Conservation (phyloP, 2,113 vertebrate genomes). For the Corythaixoides concolor region DNA sequence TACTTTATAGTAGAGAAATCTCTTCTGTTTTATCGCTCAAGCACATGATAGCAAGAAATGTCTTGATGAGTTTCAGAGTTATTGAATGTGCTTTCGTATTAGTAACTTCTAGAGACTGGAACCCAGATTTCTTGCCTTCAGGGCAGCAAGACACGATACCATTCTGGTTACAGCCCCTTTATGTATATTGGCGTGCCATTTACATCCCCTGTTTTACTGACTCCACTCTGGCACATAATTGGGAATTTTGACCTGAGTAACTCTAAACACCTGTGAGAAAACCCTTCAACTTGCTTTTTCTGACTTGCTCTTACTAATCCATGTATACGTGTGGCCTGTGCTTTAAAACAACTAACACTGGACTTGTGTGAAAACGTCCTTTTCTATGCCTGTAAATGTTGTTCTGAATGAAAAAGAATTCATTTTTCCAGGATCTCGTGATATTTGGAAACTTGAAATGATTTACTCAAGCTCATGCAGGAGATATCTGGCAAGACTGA, state of each 20-base stretch:
- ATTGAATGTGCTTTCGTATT: neutral
- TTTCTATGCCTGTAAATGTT: neutral
- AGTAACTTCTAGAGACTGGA: neutral
- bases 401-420: neutral
- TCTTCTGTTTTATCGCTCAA: neutral
- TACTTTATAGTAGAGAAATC: neutral
- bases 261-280: neutral
- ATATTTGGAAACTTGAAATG: neutral
- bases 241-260: neutral
- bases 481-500: neutral
- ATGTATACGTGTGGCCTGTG: neutral
- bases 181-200: neutral
- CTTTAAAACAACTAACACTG: neutral
- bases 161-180: neutral
- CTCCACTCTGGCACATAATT: neutral
- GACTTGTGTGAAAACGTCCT: neutral
- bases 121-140: neutral
- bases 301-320: neutral
- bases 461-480: neutral
- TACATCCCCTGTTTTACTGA: neutral
- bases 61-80: neutral
- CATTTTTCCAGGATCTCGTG: neutral
- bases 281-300: neutral
- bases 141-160: neutral
- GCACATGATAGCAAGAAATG: neutral